Evolutionary conservation across 2,797 vertebrate genomes (phyloP).

Genomic region (Karalla daura): DNA sequence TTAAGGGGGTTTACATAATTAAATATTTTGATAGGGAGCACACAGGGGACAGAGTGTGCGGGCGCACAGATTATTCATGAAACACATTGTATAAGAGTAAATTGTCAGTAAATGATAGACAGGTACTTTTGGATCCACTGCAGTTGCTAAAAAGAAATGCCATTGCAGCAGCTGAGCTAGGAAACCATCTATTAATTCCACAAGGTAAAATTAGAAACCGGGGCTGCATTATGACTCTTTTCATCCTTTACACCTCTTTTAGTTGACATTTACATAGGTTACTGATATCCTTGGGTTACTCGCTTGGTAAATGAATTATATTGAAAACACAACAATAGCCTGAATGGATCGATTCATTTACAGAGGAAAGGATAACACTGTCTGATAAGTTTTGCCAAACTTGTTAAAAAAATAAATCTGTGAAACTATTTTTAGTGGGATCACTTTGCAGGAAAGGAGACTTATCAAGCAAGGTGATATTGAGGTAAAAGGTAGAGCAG

Average conservation of each 20-base stretch:
- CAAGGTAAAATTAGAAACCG: slow-evolving; percentile 26
- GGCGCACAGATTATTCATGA: slow-evolving; percentile 14
- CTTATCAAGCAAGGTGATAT: slow-evolving; percentile 72
- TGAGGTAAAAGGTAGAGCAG: slow-evolving; percentile 63
- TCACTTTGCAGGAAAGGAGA: slow-evolving; percentile 29
- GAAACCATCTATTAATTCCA: slow-evolving; percentile 40
- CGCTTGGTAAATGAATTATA: slow-evolving; percentile 39
- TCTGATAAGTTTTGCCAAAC: slow-evolving; percentile 59
- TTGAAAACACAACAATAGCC: slow-evolving; percentile 23
- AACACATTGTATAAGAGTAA: slow-evolving; percentile 23
- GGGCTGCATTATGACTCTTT: slow-evolving; percentile 9
- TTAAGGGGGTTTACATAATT: slow-evolving; percentile 17
- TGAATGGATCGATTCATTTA: slow-evolving; percentile 35
- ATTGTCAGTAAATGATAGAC: slow-evolving; percentile 22
- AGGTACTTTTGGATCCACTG: slow-evolving; percentile 18
- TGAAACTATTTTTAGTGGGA: slow-evolving; percentile 51
- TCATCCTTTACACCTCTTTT: slow-evolving; percentile 21
- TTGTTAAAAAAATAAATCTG: slow-evolving; percentile 26
- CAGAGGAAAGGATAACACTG: slow-evolving; percentile 20
- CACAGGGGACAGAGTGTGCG: slow-evolving; percentile 16
- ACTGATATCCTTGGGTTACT: slow-evolving; percentile 26
- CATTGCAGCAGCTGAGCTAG: slow-evolving; percentile 14
- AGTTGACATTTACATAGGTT: slow-evolving; percentile 42
- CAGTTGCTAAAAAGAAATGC: slow-evolving; percentile 6
- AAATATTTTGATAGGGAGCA: slow-evolving; percentile 20